These are phyloP conservation scores for Masticophis lateralis DNA, from an alignment of 2,797 vertebrate species.

Conservation along the genomic window DNA sequence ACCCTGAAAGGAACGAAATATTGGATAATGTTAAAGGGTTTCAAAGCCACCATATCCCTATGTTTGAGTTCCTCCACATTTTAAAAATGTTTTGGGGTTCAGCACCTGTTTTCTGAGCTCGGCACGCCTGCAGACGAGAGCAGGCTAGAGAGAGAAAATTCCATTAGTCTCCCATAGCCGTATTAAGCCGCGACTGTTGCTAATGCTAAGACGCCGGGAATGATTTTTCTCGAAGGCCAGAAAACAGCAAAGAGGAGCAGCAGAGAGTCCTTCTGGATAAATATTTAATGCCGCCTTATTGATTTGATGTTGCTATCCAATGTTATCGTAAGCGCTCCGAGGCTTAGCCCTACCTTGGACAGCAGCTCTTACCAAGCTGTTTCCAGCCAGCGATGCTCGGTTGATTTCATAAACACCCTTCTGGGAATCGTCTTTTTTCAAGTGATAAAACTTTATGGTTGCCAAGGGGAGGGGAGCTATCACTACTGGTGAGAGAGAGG, in stretches of 20 bases:
- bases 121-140: constrained; percentile 15
- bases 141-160: neutral
- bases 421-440: constrained; percentile 45
- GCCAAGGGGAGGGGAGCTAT: constrained; percentile 11
- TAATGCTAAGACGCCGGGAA: constrained; percentile 49
- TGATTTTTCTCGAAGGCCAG: constrained; percentile 50
- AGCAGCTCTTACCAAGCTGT: constrained; percentile 42
- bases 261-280: constrained; percentile 57
- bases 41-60: neutral
- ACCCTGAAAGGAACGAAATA: neutral
- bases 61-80: neutral
- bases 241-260: constrained; percentile 43
- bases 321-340: constrained; percentile 60
- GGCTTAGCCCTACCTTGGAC: constrained; percentile 52
- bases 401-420: constrained; percentile 54
- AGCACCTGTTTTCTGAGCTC: neutral
- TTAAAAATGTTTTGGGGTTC: constrained; percentile 4
- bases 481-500: neutral
- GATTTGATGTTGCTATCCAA: constrained; percentile 61
- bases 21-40: neutral
- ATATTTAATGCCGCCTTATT: constrained; percentile 72
- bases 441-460: constrained; percentile 45
- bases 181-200: constrained; percentile 49
- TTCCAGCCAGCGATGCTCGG: constrained; percentile 43
- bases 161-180: constrained; percentile 4